Evolutionary conservation across 2,797 vertebrate species (phyloP), one percentile per base, ranked within the genome.

Genomic region (Sibirionetta formosa): DNA sequence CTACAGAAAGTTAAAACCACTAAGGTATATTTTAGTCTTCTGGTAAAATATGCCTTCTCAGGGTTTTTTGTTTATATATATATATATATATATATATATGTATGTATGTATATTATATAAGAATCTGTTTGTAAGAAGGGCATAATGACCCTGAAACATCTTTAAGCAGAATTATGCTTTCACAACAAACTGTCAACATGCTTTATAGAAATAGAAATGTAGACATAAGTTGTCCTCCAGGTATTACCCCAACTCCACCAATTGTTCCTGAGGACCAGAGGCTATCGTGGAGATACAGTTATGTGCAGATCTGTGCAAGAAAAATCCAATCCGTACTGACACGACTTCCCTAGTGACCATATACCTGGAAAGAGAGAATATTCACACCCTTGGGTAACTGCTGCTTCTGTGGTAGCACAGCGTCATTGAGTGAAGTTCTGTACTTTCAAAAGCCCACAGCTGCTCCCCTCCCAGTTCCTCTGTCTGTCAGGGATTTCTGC

Each of bases 381-480:
- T 24, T 46, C 64, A 24, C 46, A 36, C 9, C 26, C 23, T 18
- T 61, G 66, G 56, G 63, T 33, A 65, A 24, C 20, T 26, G 50
- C 61, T 36, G 26, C 50, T 79, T 35, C 72, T 66, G 58, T 16
- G 4, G 33, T 4, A 50, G 15, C 42, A 36, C 1, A 1, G 27
- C 16, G 8, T 24, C 3, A 1, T 17, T 11, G 42, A 11, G 14
- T 33, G 63, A 33, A 68, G 7, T 60, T 51, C 51, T 54, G 24
- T 33, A 8, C 38, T 58, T 31, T 29, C 22, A 53, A 33, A 71
- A 38, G 1, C 0, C 1, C 7, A 29, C 0, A 0, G 12, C 20
- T 29, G 33, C 38, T 88, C 42, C 20, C 79, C 20, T 35, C 0
- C 1, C 7, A 35, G 54, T 36, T 35, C 7, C 31, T 72, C 31